phyloP scores from a whole-genome alignment of 2,888 invertebrate genomes.

The Chymomyza procnemis region DNA sequence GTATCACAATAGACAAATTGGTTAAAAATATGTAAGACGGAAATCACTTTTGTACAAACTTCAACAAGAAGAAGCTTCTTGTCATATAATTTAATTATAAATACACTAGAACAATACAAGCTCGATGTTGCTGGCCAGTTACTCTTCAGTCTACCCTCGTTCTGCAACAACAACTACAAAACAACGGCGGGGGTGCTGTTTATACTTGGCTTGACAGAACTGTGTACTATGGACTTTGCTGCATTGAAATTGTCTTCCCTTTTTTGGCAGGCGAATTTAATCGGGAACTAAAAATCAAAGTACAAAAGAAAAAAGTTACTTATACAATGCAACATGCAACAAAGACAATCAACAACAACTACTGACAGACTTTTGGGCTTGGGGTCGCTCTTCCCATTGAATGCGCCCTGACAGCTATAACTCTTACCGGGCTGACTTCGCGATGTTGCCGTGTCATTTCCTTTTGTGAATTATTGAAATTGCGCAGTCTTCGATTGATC shows the following conservation, averaged over 20 bases:
- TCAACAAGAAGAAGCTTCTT: no score
- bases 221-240: not conserved
- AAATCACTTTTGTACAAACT: no score
- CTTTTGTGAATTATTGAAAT: constrained; percentile 71
- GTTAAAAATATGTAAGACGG: no score
- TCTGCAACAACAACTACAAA: not conserved
- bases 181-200: constrained; percentile 45
- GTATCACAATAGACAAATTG: no score
- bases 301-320: constrained; percentile 15
- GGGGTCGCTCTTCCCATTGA: constrained; percentile 36
- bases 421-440: constrained; percentile 16
- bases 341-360: constrained; percentile 4
- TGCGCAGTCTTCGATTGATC: constrained; percentile 63
- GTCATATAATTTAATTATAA: no score
- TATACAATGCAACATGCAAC: not conserved
- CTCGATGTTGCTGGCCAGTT: no score
- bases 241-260: constrained; percentile 56
- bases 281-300: constrained; percentile 53
- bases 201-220: constrained; percentile 15
- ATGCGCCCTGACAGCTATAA: constrained; percentile 37
- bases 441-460: constrained; percentile 42
- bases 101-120: no score
- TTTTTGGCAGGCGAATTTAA: constrained; percentile 56
- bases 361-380: constrained; percentile 5
- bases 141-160: no score